Percentiles rank a stretch among this genome's conserved stretches.
Evolutionary conservation across 1,140 invertebrate genomes (phyloP).

Genomic region (Anagrus nilaparvatae): DNA sequence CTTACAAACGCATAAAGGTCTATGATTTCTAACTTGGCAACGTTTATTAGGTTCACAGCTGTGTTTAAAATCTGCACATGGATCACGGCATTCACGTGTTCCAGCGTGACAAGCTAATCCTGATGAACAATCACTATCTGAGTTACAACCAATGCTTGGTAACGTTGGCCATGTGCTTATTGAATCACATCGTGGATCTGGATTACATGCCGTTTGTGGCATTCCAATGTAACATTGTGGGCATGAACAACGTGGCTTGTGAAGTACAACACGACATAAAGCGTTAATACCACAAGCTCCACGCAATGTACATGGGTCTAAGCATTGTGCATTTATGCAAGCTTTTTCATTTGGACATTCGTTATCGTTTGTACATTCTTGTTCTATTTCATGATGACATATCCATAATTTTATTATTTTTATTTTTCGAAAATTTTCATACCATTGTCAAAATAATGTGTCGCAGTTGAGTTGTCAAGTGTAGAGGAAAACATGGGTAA

Average conservation of each 20-base stretch:
- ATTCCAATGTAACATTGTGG: constrained; percentile 77
- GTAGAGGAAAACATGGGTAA: constrained; percentile 37
- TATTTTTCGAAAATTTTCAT: no score
- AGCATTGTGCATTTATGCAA: constrained; percentile 76
- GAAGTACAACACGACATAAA: constrained; percentile 70
- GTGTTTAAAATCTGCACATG: constrained; percentile 51
- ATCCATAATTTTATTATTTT: no score
- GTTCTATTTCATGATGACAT: constrained; percentile 56
- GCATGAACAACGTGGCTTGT: constrained; percentile 75
- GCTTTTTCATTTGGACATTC: constrained; percentile 85
- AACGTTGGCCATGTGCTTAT: constrained; percentile 39
- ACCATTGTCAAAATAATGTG: no score
- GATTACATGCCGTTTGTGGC: constrained; percentile 63
- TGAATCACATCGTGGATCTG: constrained; percentile 61
- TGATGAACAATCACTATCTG: constrained; percentile 63
- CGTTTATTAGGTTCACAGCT: constrained; percentile 70
- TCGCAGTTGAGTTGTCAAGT: no score
- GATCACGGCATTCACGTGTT: constrained; percentile 65
- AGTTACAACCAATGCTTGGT: constrained; percentile 48
- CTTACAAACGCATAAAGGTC: constrained; percentile 78
- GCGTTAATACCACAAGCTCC: constrained; percentile 83
- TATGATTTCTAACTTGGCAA: constrained; percentile 78
- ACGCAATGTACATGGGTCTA: constrained; percentile 78
- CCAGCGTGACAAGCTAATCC: constrained; percentile 58
- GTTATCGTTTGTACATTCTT: constrained; percentile 80